These are phyloP conservation scores for Sepiola atlantica DNA, from an alignment of 2,888 invertebrate genomes.

Conservation along the genomic window DNA sequence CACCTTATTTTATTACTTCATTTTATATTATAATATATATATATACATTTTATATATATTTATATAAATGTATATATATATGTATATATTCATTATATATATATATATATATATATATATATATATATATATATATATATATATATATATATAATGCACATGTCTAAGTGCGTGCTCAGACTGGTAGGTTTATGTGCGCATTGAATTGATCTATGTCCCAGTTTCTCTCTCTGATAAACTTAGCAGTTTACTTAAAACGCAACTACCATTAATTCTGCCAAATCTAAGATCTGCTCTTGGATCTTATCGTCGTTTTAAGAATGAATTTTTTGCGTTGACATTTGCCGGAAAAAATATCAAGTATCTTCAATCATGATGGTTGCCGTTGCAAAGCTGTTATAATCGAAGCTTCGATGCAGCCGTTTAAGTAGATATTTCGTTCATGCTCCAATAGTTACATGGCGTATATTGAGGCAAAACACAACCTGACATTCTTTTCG, in stretches of 20 bases:
- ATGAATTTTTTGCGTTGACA: not conserved
- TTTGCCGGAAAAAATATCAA: not conserved
- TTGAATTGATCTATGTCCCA: not conserved
- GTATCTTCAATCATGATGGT: not conserved
- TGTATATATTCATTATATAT: too few relatives aligned
- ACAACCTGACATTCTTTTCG: not conserved
- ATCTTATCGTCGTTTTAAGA: not conserved
- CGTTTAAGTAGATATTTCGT: not conserved
- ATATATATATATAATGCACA: not conserved
- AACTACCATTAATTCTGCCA: not conserved
- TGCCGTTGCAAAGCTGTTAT: not conserved
- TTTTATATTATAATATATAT: too few relatives aligned
- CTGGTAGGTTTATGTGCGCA: not conserved
- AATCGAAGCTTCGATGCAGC: not conserved
- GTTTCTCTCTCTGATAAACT: not conserved
- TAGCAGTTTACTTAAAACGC: not conserved
- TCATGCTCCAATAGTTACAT: not conserved
- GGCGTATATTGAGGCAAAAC: conserved; percentile 1
- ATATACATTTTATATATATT: too few relatives aligned
- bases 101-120: too few relatives aligned
- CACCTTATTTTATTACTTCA: too few relatives aligned
- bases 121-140: not conserved
- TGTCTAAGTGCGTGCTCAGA: too few relatives aligned
- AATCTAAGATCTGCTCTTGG: not conserved
- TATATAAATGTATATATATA: not conserved